Evolutionary conservation across 2,113 vertebrate species (phyloP).

Genomic region (Spheniscus mendiculus): DNA sequence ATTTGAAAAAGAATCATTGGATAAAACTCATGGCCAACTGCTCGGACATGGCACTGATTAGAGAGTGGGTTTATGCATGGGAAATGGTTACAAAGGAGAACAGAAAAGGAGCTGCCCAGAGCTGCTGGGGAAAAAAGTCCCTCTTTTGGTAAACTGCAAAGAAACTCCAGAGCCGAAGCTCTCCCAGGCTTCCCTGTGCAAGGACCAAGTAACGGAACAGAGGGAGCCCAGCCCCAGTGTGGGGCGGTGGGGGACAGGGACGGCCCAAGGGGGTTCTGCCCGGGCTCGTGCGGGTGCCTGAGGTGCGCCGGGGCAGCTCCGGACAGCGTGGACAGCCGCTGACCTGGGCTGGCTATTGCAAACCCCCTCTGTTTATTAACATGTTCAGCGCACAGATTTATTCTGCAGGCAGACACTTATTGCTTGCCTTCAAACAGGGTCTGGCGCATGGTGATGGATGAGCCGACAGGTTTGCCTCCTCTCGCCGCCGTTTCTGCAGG

Average conservation of each 20-base stretch:
- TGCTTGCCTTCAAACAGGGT: neutral
- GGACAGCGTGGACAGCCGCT: rapidly evolving
- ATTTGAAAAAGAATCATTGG: neutral
- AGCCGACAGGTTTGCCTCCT: neutral
- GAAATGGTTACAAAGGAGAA: neutral
- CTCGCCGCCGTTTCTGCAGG: neutral
- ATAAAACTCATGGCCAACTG: neutral
- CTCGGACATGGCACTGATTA: neutral
- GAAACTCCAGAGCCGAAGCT: neutral
- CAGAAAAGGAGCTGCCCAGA: neutral
- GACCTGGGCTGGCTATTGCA: neutral
- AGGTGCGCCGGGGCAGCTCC: neutral
- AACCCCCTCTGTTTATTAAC: neutral
- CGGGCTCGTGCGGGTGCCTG: neutral
- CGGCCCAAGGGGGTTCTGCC: neutral
- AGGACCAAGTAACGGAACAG: neutral
- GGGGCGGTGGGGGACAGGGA: rapidly evolving
- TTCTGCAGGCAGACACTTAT: neutral
- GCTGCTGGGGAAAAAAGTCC: neutral
- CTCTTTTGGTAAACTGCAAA: neutral
- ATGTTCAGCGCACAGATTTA: neutral
- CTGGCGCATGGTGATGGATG: neutral
- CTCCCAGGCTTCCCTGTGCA: neutral
- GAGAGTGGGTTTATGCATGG: neutral
- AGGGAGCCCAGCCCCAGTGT: neutral